These are phyloP conservation scores for Craterocephalus amniculus DNA, from an alignment of 2,797 vertebrate species.

Conservation along the genomic window DNA sequence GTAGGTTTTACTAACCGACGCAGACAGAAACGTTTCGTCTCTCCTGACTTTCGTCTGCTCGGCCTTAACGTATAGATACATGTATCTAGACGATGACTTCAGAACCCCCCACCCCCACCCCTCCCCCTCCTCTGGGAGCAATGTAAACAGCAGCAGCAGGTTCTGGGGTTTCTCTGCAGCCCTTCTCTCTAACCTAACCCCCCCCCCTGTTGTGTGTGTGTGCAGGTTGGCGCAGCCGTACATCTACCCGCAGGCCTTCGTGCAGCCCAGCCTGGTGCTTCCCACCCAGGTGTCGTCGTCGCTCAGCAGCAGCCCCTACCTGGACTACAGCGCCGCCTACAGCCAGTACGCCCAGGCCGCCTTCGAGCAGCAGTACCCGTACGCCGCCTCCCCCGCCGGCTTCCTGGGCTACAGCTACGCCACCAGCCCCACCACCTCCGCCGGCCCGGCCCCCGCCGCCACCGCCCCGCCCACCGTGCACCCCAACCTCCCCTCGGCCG, in stretches of 20 bases:
- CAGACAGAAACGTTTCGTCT: slow-evolving; percentile 55
- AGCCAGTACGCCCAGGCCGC: slow-evolving; percentile 89
- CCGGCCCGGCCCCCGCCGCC: slow-evolving; percentile 65
- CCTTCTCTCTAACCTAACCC: slow-evolving; percentile 12
- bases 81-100: slow-evolving; percentile 27
- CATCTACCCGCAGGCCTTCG: slow-evolving; percentile 89
- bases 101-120: slow-evolving; percentile 25
- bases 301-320: slow-evolving; percentile 87
- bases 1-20: slow-evolving; percentile 74
- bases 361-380: slow-evolving; percentile 93
- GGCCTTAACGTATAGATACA: slow-evolving; percentile 11
- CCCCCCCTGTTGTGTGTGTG: slow-evolving; percentile 45
- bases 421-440: slow-evolving; percentile 71
- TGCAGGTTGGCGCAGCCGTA: slow-evolving; percentile 91
- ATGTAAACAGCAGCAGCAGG: slow-evolving; percentile 58
- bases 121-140: slow-evolving; percentile 32
- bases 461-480: slow-evolving; percentile 79
- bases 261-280: slow-evolving; percentile 93
- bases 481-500: slow-evolving; percentile 75
- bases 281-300: slow-evolving; percentile 88
- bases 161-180: slow-evolving; percentile 23
- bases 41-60: slow-evolving; percentile 39
- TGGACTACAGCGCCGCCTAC: slow-evolving; percentile 90
- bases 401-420: slow-evolving; percentile 89
- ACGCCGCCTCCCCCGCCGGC: slow-evolving; percentile 88